A percentile compares a stretch with the other conserved stretches of the same genome.
These are phyloP conservation scores for Leucoraja ocellata DNA, from an alignment of 2,797 vertebrate species.

Conservation along the genomic window DNA sequence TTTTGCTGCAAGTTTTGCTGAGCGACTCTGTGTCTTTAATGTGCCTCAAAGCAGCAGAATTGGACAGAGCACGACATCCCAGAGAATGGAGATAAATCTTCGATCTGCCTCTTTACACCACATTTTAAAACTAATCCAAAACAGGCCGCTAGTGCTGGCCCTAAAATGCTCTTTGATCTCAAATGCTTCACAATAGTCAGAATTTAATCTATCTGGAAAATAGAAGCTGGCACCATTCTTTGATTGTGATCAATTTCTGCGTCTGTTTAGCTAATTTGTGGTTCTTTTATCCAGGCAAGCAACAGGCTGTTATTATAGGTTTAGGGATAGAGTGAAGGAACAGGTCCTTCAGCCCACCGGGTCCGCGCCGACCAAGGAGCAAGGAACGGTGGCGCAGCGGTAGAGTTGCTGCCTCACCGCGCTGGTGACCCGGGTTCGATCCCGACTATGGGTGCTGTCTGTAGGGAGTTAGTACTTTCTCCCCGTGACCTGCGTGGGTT, in stretches of 20 bases:
- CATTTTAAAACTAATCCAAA: conserved; percentile 1
- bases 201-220: neutral
- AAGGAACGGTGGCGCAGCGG: too few species aligned
- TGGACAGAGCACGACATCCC: neutral
- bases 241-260: neutral
- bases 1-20: neutral
- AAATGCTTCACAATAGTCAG: neutral
- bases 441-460: too few species aligned
- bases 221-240: neutral
- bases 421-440: too few species aligned
- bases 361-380: too few species aligned
- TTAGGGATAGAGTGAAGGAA: too few species aligned
- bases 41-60: neutral
- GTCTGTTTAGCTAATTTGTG: neutral
- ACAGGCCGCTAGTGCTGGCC: neutral
- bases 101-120: neutral
- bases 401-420: too few species aligned
- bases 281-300: neutral
- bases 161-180: conserved; percentile 16
- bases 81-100: conserved; percentile 21
- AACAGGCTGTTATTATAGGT: neutral
- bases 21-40: neutral
- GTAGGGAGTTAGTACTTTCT: too few species aligned
- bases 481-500: too few species aligned
- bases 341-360: too few species aligned